Conservation (phyloP, 2,888 invertebrate genomes). For the Tinea pellionella region DNA sequence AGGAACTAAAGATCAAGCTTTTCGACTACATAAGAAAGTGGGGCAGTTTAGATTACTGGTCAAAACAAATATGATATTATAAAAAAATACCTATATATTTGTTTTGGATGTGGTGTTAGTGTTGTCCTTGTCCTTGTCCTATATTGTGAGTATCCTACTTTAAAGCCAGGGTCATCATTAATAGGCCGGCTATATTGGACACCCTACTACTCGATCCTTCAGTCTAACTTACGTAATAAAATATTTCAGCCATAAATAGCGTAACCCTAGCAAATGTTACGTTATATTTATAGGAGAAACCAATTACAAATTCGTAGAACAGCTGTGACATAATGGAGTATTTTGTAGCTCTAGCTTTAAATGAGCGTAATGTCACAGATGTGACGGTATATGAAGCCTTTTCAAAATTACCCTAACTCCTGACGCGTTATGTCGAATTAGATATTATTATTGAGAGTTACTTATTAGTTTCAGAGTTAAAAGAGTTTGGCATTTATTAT, state of each 20-base stretch:
- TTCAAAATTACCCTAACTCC: not conserved
- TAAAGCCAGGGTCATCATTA: no score
- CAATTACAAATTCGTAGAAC: slow-evolving; percentile 39
- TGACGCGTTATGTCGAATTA: not conserved
- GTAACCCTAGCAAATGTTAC: not conserved
- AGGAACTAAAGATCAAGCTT: no score
- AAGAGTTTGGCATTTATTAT: no score
- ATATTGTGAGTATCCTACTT: no score
- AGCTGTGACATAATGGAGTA: slow-evolving; percentile 56
- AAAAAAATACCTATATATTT: no score
- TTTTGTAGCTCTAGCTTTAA: slow-evolving; percentile 57
- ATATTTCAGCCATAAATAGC: not conserved
- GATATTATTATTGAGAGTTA: not conserved
- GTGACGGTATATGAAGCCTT: slow-evolving; percentile 27
- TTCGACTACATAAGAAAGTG: no score
- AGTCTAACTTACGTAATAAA: not conserved
- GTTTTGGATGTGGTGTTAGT: no score
- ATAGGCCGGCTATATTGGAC: not conserved
- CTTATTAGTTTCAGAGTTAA: no score
- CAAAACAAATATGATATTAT: no score
- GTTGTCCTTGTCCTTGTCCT: no score
- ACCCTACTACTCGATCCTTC: no score
- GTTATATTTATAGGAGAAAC: slow-evolving; percentile 39
- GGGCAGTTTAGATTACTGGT: no score
- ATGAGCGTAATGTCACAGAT: slow-evolving; percentile 53